Conservation (phyloP, 2,888 invertebrate genomes). For the Drosophila bunnanda region DNA sequence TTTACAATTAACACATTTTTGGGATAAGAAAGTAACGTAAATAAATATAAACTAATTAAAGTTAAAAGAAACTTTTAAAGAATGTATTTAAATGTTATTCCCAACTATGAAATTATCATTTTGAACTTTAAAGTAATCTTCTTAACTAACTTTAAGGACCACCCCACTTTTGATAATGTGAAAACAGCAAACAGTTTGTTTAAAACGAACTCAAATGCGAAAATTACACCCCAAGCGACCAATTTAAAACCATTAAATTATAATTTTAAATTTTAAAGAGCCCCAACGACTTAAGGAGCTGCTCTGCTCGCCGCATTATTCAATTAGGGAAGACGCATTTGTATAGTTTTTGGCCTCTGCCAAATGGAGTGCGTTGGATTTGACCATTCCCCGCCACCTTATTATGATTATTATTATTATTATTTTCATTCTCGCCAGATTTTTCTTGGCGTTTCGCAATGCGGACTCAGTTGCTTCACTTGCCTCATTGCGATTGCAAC, state of each 20-base stretch:
- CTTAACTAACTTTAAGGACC: background rate
- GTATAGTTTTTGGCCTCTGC: conserved; percentile 56
- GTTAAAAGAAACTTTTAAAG: background rate
- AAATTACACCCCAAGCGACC: conserved; percentile 80
- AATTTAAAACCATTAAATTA: conserved; percentile 80
- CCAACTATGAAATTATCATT: too few relatives aligned
- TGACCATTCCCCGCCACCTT: conserved; percentile 12
- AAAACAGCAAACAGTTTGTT: conserved; percentile 46
- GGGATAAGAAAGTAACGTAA: background rate
- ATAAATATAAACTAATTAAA: background rate
- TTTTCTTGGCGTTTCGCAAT: conserved; percentile 32
- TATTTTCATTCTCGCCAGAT: conserved; percentile 9
- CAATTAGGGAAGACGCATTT: conserved; percentile 71
- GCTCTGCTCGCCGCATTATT: conserved; percentile 67
- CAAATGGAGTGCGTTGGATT: conserved; percentile 47
- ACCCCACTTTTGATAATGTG: conserved; percentile 28
- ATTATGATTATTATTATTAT: conserved; percentile 8
- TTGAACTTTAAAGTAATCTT: too few relatives aligned
- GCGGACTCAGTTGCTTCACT: conserved; percentile 38
- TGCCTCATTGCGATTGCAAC: conserved; percentile 42
- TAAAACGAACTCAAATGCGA: conserved; percentile 78
- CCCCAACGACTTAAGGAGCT: conserved; percentile 52
- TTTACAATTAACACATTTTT: background rate
- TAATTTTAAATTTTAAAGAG: conserved; percentile 74
- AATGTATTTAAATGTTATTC: too few relatives aligned